Evolutionary conservation across 37 sponge, comb jelly and placozoan species (phyloP), one percentile per base, ranked within the genome.

Genomic region (Cliona cf. orientalis): DNA sequence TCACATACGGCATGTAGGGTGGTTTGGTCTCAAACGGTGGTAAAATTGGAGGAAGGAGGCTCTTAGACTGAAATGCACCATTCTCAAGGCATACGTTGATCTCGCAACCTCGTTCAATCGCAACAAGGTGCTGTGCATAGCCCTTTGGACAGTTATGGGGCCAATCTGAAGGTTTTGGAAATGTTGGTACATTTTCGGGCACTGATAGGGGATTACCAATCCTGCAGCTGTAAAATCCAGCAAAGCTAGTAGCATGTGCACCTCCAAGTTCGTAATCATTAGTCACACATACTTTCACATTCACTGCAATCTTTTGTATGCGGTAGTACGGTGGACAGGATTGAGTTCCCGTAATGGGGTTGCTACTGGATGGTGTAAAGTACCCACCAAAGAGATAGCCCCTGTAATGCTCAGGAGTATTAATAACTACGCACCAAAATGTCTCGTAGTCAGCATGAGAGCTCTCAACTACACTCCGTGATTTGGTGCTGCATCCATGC

Each of bases 371-470:
- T 23, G 89, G 39, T 0, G 89, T 88, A 69, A 63, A 92, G 38
- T 80, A 61, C 36, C 93, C 93, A 44, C 93, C 93, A 57, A 92
- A 92, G 22, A 92, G 84, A 45, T 66, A 92, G 4, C 93, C 89
- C 25, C 31, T 62, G 43, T 75, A 42, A 1, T 36, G 40, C 0
- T 2, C 46, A 4, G 67, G 71, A 2, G 36, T 34, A 0, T 63
- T 75, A 32, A 41, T 25, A 12, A 78, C 80, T 3, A 49, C 84
- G 71, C 90, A 89, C 90, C 90, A 89, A 61, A 79, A 89, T 0
- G 84, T 63, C 29, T 78, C n/a, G 45, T 83, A 89, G 17, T 55
- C 57, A 22, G 79, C 73, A 53, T 29, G 43, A 36, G 66, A 73
- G 6, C 7, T 49, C 14, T 49, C 11, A 19, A 17, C n/a, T n/a